phyloP scores from a whole-genome alignment of 53 echinoderm and acorn worm genomes.

The Apostichopus leukothele region DNA sequence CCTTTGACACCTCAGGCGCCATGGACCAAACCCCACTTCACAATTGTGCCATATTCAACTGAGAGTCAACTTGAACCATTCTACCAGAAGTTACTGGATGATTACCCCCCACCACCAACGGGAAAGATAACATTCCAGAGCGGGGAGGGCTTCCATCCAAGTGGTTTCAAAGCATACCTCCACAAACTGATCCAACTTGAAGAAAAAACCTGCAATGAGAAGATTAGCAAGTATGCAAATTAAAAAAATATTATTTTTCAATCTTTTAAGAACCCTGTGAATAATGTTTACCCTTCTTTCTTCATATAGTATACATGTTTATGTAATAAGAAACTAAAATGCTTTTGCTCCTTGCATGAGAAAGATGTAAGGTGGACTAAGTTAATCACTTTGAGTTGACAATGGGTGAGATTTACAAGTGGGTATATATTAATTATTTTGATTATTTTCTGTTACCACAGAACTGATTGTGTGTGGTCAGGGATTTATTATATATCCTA shows the following conservation, averaged over 20 bases:
- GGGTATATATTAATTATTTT: no score
- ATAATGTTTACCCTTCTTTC: no score
- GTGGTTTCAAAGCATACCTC: conserved; percentile 78
- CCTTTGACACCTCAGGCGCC: background rate
- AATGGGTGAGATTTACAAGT: no score
- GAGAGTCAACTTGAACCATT: background rate
- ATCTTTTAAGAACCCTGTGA: no score
- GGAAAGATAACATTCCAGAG: conserved; percentile 31
- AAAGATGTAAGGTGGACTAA: no score
- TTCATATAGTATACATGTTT: no score
- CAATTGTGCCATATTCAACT: conserved; percentile 5
- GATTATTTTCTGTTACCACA: no score
- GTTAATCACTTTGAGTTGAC: no score
- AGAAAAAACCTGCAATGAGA: conserved; percentile 73
- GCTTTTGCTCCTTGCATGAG: no score
- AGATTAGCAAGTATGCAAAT: conserved; percentile 70
- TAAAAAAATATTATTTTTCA: background rate
- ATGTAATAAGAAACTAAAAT: no score
- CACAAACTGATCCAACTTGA: conserved; percentile 89
- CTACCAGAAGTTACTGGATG: background rate
- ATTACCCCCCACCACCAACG: background rate
- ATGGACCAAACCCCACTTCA: conserved; percentile 22
- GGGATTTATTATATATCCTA: no score
- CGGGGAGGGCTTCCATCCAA: conserved; percentile 46
- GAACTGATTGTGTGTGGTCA: no score